A percentile compares a stretch with the other conserved stretches of the same genome.
Conservation (phyloP, 2,888 invertebrate genomes). For the Germaria angustata region DNA sequence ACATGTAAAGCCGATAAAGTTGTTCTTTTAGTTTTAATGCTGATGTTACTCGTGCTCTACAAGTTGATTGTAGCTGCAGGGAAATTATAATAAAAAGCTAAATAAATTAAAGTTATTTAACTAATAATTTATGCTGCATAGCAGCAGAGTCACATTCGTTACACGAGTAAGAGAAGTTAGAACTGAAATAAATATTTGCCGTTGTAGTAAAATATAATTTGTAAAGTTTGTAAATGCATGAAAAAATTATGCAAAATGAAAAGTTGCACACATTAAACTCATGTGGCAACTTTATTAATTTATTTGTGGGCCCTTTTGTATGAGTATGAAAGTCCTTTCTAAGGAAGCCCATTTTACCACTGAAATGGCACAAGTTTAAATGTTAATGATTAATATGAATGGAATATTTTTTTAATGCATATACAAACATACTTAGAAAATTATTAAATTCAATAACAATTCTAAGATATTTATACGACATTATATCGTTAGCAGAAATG, state of each 20-base stretch:
- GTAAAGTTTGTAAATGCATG: conserved; percentile 8
- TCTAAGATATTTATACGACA: too few relatives aligned
- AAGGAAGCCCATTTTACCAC: neutral
- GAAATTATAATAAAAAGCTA: conserved; percentile 7
- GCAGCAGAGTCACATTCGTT: neutral
- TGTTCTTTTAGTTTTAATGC: conserved; percentile 6
- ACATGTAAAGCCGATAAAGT: neutral
- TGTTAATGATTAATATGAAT: too few relatives aligned
- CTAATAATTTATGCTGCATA: neutral
- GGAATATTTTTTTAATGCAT: too few relatives aligned
- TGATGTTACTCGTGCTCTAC: neutral
- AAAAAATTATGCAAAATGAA: neutral
- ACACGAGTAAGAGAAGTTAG: neutral
- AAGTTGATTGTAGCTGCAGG: conserved; percentile 1
- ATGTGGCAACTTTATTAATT: conserved; percentile 21
- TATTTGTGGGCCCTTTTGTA: neutral
- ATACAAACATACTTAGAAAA: too few relatives aligned
- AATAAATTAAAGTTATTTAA: neutral
- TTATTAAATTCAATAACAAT: too few relatives aligned
- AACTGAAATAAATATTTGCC: neutral
- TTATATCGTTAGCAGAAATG: too few relatives aligned
- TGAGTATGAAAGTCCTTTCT: neutral
- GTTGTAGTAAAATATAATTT: neutral
- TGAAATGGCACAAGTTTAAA: neutral
- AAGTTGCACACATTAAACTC: conserved; percentile 8